Evolutionary conservation across 2,797 vertebrate genomes (phyloP).

Genomic region (Silurus lanzhouensis): DNA sequence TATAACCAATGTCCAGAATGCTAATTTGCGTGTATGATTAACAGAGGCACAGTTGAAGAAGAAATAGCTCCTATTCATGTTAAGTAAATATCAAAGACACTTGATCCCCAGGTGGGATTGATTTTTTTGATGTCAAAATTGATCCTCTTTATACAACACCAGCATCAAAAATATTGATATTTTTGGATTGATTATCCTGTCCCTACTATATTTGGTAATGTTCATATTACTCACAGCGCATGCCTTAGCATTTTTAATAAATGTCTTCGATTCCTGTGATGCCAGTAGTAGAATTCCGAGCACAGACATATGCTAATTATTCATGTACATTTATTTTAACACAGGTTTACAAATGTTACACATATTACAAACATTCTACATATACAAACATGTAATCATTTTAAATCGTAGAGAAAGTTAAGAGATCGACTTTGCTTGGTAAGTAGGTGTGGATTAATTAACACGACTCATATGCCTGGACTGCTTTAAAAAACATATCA

Average conservation of each 20-base stretch:
- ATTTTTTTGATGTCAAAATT: no score
- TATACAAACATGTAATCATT: background rate
- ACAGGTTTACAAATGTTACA: background rate
- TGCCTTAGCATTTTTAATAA: background rate
- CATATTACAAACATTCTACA: background rate
- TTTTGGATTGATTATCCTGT: no score
- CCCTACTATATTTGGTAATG: no score
- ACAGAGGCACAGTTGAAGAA: no score
- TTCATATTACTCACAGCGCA: background rate
- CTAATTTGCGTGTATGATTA: no score
- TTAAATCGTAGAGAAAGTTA: background rate
- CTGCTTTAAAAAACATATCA: background rate
- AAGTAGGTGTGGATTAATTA: background rate
- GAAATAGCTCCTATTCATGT: no score
- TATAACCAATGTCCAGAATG: no score
- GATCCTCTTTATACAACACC: no score
- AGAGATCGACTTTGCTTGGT: background rate
- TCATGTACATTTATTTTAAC: background rate
- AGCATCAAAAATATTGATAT: no score
- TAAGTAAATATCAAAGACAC: no score
- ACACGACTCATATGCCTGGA: no score
- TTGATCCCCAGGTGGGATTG: no score
- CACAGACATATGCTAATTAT: background rate
- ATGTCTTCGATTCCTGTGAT: background rate
- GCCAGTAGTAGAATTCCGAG: background rate